Conservation (phyloP, 1,140 invertebrate species). For the Scylla paramamosain region DNA sequence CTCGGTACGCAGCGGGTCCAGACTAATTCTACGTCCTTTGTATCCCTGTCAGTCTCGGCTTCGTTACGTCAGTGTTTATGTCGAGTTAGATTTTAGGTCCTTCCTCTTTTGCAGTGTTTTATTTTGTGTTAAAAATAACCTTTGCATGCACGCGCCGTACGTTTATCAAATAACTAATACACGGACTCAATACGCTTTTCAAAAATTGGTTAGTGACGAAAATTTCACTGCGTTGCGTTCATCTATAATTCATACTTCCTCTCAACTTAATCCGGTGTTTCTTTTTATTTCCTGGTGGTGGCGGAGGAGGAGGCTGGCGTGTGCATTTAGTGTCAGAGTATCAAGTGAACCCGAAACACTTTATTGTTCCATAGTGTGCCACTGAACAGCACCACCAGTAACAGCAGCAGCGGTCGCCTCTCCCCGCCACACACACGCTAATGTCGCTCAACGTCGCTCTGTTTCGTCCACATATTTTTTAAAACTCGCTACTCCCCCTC, state of each 20-base stretch:
- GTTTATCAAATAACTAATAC: too few relatives aligned
- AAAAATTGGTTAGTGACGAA: too few relatives aligned
- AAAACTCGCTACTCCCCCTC: not conserved
- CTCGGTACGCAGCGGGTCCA: not conserved
- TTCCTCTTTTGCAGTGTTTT: not conserved
- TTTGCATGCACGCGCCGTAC: too few relatives aligned
- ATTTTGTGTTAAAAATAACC: too few relatives aligned
- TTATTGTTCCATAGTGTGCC: not conserved
- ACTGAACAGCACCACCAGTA: not conserved
- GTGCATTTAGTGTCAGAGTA: not conserved
- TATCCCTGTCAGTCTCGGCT: slow-evolving; percentile 4
- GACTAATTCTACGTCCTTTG: slow-evolving; percentile 13
- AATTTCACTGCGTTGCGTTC: too few relatives aligned
- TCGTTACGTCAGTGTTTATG: slow-evolving; percentile 13
- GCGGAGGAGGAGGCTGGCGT: not conserved
- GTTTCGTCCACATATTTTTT: not conserved
- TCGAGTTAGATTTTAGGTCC: not conserved
- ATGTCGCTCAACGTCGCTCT: too few relatives aligned
- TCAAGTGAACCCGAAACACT: not conserved
- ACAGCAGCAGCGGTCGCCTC: not conserved
- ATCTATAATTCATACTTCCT: too few relatives aligned
- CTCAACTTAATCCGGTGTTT: too few relatives aligned
- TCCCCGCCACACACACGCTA: not conserved
- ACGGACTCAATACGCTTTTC: too few relatives aligned
- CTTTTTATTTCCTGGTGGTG: too few relatives aligned